Conservation (phyloP, 2,888 invertebrate species). For the Minunthozetes semirufus region DNA sequence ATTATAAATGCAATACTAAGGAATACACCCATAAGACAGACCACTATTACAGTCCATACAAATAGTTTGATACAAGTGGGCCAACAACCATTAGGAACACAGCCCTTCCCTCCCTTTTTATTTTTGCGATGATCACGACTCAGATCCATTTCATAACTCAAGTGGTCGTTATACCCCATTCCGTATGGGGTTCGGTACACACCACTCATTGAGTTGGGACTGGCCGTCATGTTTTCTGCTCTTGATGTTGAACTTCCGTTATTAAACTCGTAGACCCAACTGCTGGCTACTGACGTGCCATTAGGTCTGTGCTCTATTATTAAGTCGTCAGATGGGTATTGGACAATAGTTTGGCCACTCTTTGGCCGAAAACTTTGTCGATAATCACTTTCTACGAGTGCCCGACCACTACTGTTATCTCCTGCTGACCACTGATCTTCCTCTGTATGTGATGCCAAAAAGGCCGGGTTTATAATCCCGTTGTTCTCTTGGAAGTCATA, state of each 20-base stretch:
- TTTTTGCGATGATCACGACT: background rate
- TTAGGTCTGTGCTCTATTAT: background rate
- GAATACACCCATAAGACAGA: background rate
- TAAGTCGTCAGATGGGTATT: background rate
- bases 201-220: background rate
- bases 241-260: background rate
- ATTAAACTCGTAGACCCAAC: slow-evolving; percentile 8
- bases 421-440: background rate
- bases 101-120: background rate
- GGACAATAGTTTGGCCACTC: background rate
- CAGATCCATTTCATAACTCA: slow-evolving; percentile 6
- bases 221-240: background rate
- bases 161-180: background rate
- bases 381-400: background rate
- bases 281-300: background rate
- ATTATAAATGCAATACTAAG: slow-evolving; percentile 4
- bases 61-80: background rate
- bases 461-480: slow-evolving; percentile 17
- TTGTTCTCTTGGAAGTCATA: background rate
- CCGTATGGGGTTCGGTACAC: background rate
- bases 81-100: background rate
- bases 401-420: background rate
- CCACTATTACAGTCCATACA: background rate
- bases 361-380: background rate
- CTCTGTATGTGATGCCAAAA: background rate